Base-by-base conservation (phyloP, 2,888 invertebrate genomes). In the Meliscaeva auricollis region DNA sequence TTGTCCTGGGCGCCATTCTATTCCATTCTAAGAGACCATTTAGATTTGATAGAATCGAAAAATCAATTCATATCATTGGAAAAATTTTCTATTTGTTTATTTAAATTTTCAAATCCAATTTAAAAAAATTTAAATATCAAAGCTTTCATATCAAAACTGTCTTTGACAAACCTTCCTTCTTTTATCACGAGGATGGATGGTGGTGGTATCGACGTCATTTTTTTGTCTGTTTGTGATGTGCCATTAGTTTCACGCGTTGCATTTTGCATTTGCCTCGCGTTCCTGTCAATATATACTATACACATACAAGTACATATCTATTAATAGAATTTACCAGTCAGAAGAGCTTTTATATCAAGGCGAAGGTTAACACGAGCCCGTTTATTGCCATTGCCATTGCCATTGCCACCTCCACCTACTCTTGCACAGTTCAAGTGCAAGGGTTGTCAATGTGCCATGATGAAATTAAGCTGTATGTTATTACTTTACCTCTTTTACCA, bases 341-440 rank as follows among this genome's bases (percentile, higher is more conserved):
- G 13, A 50, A 64, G 66, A 79, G 79, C 75, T 84, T 84, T 75
- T 69, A 17, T 17, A 46, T 76, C 72, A 79, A 75, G 66, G 84
- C 75, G 79, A 84, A 79, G 84, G 79, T 72, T 84, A 58, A 66
- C 84, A 84, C 84, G 79, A 79, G 75, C 72, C 56, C 58, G 84
- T 70, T 69, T 79, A 68, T 68, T 79, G 75, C 50, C 60, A 48
- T 38, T 35, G 38, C 81, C 70, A 54, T 56, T 56, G 35, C 20
- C 56, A 56, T 32, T 52, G 48, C 68, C 52, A 9, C 46, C 44
- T 38, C 20, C 60, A 17, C 58, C 58, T 38, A 50, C 75, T 38
- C 38, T 3, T 3, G 11, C 11, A 52, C 72, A 75, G 84, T 84
- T 84, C 84, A 84, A 84, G 84, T 84, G 84, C 84, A 84, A 84